phyloP scores from a whole-genome alignment of 2,797 vertebrate species.

The Chrysocyon brachyurus region DNA sequence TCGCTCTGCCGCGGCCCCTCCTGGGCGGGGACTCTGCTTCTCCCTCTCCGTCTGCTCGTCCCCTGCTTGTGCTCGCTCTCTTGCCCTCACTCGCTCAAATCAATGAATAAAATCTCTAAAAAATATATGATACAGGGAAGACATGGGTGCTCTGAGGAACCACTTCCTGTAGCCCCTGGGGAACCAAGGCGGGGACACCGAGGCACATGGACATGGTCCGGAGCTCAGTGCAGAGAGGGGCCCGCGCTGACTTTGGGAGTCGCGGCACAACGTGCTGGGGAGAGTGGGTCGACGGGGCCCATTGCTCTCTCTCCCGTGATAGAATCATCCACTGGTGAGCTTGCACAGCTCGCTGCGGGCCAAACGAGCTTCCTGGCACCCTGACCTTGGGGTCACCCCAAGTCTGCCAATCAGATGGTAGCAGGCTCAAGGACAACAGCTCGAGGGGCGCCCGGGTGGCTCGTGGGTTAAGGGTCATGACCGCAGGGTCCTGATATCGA shows the following conservation, averaged over 20 bases:
- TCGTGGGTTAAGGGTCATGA: not conserved
- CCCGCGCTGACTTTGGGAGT: accelerated
- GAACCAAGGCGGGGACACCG: not conserved
- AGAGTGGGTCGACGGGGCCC: not conserved
- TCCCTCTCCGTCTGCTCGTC: too few species aligned
- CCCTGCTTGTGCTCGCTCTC: too few species aligned
- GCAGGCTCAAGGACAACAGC: not conserved
- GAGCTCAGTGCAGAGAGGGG: not conserved
- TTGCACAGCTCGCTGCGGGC: not conserved
- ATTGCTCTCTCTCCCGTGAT: accelerated
- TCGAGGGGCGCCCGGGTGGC: not conserved
- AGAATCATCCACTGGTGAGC: too few species aligned
- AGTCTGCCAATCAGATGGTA: too few species aligned
- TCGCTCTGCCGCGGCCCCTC: too few species aligned
- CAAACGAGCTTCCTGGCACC: not conserved
- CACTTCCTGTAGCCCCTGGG: too few species aligned
- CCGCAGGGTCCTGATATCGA: not conserved
- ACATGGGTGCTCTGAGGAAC: accelerated
- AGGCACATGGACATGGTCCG: accelerated
- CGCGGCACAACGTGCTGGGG: not conserved
- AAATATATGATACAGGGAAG: not conserved
- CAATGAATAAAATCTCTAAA: too few species aligned
- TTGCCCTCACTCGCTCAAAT: too few species aligned
- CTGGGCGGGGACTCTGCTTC: too few species aligned
- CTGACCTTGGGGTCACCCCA: not conserved